Conservation (phyloP, 2,113 vertebrate genomes). For the Cheirogaleus medius region DNA sequence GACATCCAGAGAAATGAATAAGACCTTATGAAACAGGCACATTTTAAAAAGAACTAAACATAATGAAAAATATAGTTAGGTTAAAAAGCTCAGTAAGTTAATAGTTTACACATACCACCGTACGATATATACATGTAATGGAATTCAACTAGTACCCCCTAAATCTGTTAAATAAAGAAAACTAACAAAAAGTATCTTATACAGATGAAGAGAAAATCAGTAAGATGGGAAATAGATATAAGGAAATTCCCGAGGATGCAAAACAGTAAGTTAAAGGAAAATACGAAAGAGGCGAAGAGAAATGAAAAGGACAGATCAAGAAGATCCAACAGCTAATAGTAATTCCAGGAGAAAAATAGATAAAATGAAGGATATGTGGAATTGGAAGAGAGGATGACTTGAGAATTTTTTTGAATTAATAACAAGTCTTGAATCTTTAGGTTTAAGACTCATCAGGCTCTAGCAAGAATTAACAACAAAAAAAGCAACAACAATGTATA, state of each 20-base stretch:
- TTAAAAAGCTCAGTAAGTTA: conserved; percentile 13
- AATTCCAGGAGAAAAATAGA: background rate
- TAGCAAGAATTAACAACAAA: conserved; percentile 29
- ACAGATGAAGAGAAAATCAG: conserved; percentile 26
- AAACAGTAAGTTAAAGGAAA: background rate
- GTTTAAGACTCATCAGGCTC: background rate
- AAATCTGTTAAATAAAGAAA: no score
- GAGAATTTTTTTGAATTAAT: conserved; percentile 28
- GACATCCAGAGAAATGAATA: background rate
- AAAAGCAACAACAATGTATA: background rate
- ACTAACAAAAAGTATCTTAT: background rate
- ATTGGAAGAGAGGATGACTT: conserved; percentile 8
- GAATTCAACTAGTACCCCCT: no score
- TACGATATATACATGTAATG: no score
- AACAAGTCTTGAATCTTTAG: background rate
- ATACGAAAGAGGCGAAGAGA: background rate
- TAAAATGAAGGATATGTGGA: background rate
- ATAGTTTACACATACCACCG: background rate
- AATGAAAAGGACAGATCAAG: background rate
- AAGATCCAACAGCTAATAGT: background rate
- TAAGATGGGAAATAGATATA: background rate
- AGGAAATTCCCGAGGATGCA: background rate
- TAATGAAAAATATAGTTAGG: background rate
- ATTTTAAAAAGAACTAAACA: conserved; percentile 40
- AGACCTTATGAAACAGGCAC: conserved; percentile 3